Base-by-base conservation (phyloP, 1,140 invertebrate species). In the Latrodectus geometricus region DNA sequence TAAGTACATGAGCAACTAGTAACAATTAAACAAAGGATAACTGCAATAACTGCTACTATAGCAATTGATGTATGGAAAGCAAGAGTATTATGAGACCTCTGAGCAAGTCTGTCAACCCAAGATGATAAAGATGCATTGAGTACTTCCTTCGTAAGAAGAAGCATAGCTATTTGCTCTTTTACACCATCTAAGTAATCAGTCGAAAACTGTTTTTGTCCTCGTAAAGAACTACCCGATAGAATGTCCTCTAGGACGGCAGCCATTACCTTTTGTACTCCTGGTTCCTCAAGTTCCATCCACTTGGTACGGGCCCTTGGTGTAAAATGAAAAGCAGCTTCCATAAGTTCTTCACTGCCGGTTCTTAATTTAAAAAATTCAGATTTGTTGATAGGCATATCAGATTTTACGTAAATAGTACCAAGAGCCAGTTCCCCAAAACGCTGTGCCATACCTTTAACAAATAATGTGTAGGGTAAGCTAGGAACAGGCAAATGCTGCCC, bases 1-100 rank as follows among this genome's bases (percentile, higher is more conserved):
- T 88, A 76, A 65, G 56, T 86, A 65, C 79, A 88, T 66, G 87
- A 80, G 65, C 83, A 86, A n/a, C 77, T 82, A n/a, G 79, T 88
- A 20, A 88, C 83, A 61, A 88, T 86, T 17, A 88, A 70, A 72
- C 87, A 88, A 20, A 88, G 54, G n/a, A 88, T 61, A 50, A 88
- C 84, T n/a, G 87, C 87, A 17, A 87, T 54, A 52, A 88, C 69
- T 50, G 87, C 87, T 48, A 88, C 87, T 56, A 88, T 83, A 54
- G 82, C 72, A 77, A 88, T 79, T 9, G 87, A 88, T 70, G 86
- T 82, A 72, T 88, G 87, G n/a, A 88, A 88, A 20, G 87, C 87
- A n/a, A 88, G 72, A 14, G 87, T 86, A 21, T 88, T 88, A 72
- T 79, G 82, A 87, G 87, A 77, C 76, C 69, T 74, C 21, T 80